Conservation (phyloP, 35 echinoderm and acorn worm genomes). For the Diadema setosum region DNA sequence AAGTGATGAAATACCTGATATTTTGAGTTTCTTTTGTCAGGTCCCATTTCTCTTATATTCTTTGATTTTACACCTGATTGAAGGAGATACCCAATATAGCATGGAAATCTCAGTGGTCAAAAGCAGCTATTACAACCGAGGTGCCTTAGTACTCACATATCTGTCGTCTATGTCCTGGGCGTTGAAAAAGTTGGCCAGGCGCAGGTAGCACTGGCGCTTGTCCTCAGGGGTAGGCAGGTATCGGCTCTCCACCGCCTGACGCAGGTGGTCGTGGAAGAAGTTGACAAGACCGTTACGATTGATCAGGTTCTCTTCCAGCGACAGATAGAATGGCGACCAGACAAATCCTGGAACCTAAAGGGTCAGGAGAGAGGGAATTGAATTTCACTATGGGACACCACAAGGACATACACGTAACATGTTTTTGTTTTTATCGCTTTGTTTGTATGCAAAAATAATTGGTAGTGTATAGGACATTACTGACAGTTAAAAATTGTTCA, state of each 20-base stretch:
- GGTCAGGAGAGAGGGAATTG: no score
- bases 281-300: slow-evolving; percentile 92
- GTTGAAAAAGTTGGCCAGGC: slow-evolving; percentile 75
- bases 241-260: slow-evolving; percentile 81
- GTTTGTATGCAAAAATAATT: not conserved
- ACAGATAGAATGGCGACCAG: slow-evolving; percentile 92
- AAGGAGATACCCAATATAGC: no score
- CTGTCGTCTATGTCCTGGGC: slow-evolving; percentile 78
- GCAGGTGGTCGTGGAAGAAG: slow-evolving; percentile 94
- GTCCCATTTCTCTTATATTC: no score
- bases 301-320: slow-evolving; percentile 86
- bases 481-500: not conserved
- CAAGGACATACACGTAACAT: no score
- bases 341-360: slow-evolving; percentile 49
- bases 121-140: no score
- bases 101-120: no score
- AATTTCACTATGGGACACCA: no score
- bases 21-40: no score
- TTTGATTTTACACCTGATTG: no score
- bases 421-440: not conserved
- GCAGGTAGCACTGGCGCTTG: slow-evolving; percentile 45
- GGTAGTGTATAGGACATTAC: not conserved
- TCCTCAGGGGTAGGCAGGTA: slow-evolving; percentile 71
- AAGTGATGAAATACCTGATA: no score
- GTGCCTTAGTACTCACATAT: slow-evolving; percentile 81